Percentiles rank a stretch among this genome's conserved stretches.
These are phyloP conservation scores for Echiichthys vipera DNA, from an alignment of 2,797 vertebrate species.

Conservation along the genomic window DNA sequence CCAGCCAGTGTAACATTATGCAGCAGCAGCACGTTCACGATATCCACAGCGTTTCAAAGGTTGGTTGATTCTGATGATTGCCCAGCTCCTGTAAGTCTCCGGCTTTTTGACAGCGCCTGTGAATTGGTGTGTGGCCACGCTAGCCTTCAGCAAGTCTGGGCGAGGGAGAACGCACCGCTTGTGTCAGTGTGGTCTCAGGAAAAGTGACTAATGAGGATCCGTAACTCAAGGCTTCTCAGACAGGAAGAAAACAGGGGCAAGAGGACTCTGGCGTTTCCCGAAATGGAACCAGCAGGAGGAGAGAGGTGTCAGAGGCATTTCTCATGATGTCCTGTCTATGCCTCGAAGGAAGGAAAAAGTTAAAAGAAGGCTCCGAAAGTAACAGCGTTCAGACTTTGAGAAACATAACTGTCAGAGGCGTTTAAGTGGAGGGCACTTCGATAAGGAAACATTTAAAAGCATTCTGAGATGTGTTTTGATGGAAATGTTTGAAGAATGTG, in stretches of 20 bases:
- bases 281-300: constrained; percentile 60
- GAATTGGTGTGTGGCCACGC: constrained; percentile 53
- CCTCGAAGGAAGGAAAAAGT: constrained; percentile 52
- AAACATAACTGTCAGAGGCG: not conserved
- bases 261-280: constrained; percentile 41
- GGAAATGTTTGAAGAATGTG: constrained; percentile 18
- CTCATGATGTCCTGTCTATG: constrained; percentile 33
- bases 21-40: constrained; percentile 41
- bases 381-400: constrained; percentile 18
- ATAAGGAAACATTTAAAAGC: constrained; percentile 15
- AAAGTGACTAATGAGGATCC: constrained; percentile 78
- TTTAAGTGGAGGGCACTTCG: not conserved
- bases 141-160: constrained; percentile 51
- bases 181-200: constrained; percentile 53
- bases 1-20: constrained; percentile 34
- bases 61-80: constrained; percentile 67
- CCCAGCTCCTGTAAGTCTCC: constrained; percentile 48
- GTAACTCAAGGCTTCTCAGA: constrained; percentile 55
- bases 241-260: constrained; percentile 48
- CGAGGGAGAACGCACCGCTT: constrained; percentile 9
- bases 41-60: constrained; percentile 65
- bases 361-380: constrained; percentile 36
- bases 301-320: constrained; percentile 50
- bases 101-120: constrained; percentile 52
- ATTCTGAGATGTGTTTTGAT: constrained; percentile 5